Evolutionary conservation across 2,797 vertebrate species (phyloP), one percentile per base, ranked within the genome.

Genomic region (Scomberomorus guttatus): DNA sequence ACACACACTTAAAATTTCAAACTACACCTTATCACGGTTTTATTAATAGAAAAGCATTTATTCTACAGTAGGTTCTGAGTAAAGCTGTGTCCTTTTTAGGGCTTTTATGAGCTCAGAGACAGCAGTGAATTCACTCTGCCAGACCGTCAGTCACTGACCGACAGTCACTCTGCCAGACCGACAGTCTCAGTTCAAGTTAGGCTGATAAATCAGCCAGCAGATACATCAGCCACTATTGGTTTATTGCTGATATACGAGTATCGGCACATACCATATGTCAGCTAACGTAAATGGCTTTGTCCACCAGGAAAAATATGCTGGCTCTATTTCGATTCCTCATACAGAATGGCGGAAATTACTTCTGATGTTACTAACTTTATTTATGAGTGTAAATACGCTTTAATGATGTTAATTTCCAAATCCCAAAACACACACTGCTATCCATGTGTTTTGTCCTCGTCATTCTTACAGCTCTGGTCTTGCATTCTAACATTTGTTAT

Each of bases 11-110:
- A 25, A 32, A 77, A 81, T 84, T 85, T 87, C 57, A 84, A 83
- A 85, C 77, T 75, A 69, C 68, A 79, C 62, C 66, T 88, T 77
- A 86, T 90, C 82, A 25, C n/a, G 24, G 72, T 77, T 81, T 85
- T 79, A 92, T 89, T 85, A 89, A 90, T 83, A 88, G 83, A 90
- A 68, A 25, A 62, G 76, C 66, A 63, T 82, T 82, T 85, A 67
- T 87, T 90, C 67, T 86, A 37, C 37, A 37, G 10, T 11, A 37
- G 44, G 64, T 72, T 85, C 46, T 72, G 51, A 77, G 60, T 72
- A 24, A 67, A 44, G 62, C 63, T 46, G 1, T 3, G 52, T 70
- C 70, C 58, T 63, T 85, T 65, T 82, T 61, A 50, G 57, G 75
- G 79, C 54, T 63, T 72, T 57, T 72, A 11, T 70, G 54, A 46